Conservation (phyloP, 1,140 invertebrate genomes). For the Lepidostoma basale region DNA sequence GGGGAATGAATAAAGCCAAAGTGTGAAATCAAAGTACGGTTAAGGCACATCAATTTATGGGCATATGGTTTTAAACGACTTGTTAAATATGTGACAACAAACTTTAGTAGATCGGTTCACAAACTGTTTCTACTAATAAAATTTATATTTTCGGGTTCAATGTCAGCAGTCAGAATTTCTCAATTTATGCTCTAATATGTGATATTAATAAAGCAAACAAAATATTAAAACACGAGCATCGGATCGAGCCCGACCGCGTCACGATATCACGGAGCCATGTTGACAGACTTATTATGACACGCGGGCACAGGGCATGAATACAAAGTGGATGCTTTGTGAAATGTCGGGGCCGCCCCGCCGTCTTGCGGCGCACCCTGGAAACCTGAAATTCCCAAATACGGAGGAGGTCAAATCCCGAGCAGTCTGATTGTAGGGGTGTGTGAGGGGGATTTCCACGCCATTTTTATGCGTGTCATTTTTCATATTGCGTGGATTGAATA, state of each 20-base stretch:
- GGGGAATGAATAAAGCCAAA: too few species aligned
- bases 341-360: constrained; percentile 21
- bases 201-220: not conserved
- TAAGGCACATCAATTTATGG: too few species aligned
- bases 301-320: constrained; percentile 44
- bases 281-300: constrained; percentile 46
- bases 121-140: too few species aligned
- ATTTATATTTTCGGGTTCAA: too few species aligned
- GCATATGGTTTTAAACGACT: too few species aligned
- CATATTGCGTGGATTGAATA: not conserved
- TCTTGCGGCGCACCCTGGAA: constrained; percentile 3
- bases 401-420: constrained; percentile 1
- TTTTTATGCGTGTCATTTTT: constrained; percentile 20
- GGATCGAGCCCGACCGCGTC: not conserved
- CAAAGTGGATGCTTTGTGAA: constrained; percentile 46
- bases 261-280: constrained; percentile 41
- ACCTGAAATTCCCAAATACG: not conserved
- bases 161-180: too few species aligned
- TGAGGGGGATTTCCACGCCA: constrained; percentile 2
- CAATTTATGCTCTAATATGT: not conserved
- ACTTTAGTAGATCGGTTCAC: too few species aligned
- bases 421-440: too few species aligned
- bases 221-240: not conserved
- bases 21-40: too few species aligned
- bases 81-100: too few species aligned